These are phyloP conservation scores for Psophia crepitans DNA, from an alignment of 2,113 vertebrate genomes.

Conservation along the genomic window DNA sequence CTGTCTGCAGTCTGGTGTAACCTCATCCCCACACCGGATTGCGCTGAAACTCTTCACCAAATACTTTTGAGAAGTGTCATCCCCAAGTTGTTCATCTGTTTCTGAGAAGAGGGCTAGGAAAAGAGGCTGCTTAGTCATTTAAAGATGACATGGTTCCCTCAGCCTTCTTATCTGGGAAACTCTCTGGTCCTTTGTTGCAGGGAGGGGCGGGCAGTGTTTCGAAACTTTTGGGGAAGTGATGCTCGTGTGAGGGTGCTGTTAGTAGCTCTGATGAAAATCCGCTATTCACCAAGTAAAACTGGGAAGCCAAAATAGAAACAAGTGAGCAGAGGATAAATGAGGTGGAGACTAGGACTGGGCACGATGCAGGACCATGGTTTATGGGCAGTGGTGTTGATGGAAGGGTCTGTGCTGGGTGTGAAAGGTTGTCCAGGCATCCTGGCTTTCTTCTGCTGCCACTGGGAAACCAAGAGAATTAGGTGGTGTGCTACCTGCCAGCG, in stretches of 20 bases:
- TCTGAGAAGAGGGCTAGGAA: not conserved
- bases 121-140: not conserved
- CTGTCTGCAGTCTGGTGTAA: not conserved
- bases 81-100: not conserved
- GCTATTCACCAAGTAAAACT: not conserved
- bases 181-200: not conserved
- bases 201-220: not conserved
- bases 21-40: not conserved
- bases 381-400: not conserved
- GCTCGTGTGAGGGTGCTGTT: not conserved
- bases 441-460: not conserved
- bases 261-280: not conserved
- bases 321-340: not conserved
- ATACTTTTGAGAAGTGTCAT: not conserved
- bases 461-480: not conserved
- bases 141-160: not conserved
- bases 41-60: not conserved
- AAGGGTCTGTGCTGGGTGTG: not conserved
- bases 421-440: not conserved
- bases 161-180: not conserved
- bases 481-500: not conserved
- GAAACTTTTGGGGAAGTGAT: not conserved
- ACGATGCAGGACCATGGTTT: fast-evolving
- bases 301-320: not conserved
- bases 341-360: not conserved